Evolutionary conservation across 2,113 vertebrate genomes (phyloP), one percentile per base, ranked within the genome.

Genomic region (Centrocercus urophasianus): DNA sequence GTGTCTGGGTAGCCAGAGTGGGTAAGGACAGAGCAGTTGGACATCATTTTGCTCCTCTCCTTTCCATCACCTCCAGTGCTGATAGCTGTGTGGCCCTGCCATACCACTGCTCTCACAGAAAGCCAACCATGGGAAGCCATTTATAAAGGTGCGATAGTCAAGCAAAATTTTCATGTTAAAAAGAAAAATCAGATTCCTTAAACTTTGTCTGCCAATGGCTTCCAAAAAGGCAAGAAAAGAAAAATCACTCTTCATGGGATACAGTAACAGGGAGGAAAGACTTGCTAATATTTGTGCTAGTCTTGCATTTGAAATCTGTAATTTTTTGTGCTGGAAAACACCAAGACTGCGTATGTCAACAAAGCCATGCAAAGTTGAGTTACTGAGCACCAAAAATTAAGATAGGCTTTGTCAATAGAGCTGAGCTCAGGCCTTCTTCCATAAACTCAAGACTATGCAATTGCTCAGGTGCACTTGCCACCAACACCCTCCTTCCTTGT

Each of bases 1-100:
- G 8, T 9, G 5, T 45, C 13, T 3, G 1, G 54, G 65, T 13
- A 71, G 32, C 0, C 2, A 28, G 21, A 19, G 0, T 54, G 1
- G 0, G 0, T 27, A 77, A 32, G 56, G 8, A 47, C 17, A 21
- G 24, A n/a, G 17, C 4, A 52, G 25, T 9, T 34, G 52, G 81
- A 22, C 6, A 20, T 11, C 24, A 25, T 67, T 79, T 63, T 30
- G 36, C 30, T 54, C 50, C 72, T 72, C 6, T 11, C 21, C 67
- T 57, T 6, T 59, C 40, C 52, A 2, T 52, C 54, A 32, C 19
- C 8, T 64, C 54, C 72, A 72, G 20, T 18, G 40, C 3, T 0
- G 0, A 28, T 6, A 3, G 21, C 63, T 54, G 13, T 17, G 48
- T 32, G 83, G 32, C n/a, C 57, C 83, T 34, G 42, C 65, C 28